Percentiles rank a stretch among this genome's conserved stretches.
Evolutionary conservation across 2,113 vertebrate species (phyloP).

Genomic region (crab-eating macaque (Macaca fascicularis)): DNA sequence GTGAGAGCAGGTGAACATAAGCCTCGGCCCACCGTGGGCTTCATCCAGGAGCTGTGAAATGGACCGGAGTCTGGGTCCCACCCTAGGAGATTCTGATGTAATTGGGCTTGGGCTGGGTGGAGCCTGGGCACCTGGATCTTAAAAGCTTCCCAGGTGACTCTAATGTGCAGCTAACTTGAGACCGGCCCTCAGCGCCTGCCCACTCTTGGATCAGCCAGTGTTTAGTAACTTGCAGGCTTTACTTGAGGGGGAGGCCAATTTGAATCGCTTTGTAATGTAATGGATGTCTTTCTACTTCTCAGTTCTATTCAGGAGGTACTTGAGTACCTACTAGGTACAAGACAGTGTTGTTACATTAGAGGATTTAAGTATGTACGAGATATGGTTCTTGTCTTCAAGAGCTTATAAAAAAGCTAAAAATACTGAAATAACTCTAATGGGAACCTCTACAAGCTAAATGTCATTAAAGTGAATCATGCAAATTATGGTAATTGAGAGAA

Average conservation of each 20-base stretch:
- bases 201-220: neutral
- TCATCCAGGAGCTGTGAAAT: too few species aligned
- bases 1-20: neutral
- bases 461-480: constrained; percentile 1
- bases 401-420: neutral
- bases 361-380: neutral
- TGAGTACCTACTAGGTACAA: neutral
- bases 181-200: neutral
- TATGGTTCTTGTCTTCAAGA: neutral
- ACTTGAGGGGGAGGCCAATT: neutral
- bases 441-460: constrained; percentile 15
- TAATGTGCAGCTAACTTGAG: neutral
- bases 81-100: neutral
- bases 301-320: neutral
- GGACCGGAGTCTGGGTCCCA: neutral
- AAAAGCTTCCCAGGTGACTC: neutral
- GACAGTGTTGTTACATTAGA: neutral
- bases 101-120: neutral
- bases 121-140: neutral
- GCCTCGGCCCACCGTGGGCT: neutral
- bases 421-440: neutral
- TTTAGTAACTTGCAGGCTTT: neutral
- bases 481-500: neutral
- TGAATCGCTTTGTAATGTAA: neutral
- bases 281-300: neutral